These are phyloP conservation scores for Solea senegalensis DNA, from an alignment of 2,113 vertebrate genomes.

Conservation along the genomic window DNA sequence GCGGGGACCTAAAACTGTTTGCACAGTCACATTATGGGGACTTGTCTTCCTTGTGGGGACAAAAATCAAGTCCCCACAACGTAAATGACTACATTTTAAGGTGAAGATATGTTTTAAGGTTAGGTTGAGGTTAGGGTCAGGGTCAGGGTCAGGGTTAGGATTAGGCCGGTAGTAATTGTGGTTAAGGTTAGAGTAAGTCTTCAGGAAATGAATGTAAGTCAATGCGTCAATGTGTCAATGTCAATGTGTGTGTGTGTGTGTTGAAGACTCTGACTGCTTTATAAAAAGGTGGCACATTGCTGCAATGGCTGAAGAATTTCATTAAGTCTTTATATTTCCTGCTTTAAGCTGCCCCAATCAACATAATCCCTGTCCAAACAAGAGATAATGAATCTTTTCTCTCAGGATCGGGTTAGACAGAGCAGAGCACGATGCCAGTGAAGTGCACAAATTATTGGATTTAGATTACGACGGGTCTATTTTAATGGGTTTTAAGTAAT, in stretches of 20 bases:
- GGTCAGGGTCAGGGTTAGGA: no score
- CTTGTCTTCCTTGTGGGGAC: no score
- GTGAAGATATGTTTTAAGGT: no score
- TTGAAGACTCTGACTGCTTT: conserved; percentile 44
- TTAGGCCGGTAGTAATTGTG: no score
- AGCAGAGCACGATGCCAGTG: conserved; percentile 61
- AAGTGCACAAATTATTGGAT: conserved; percentile 80
- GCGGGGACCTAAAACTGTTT: no score
- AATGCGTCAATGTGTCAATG: no score
- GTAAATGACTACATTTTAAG: no score
- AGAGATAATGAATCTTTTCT: conserved; percentile 83
- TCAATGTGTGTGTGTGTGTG: conserved; percentile 18
- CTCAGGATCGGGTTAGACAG: conserved; percentile 56
- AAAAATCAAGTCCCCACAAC: no score
- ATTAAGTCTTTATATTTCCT: conserved; percentile 82
- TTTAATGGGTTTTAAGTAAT: conserved; percentile 81
- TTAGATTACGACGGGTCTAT: conserved; percentile 78
- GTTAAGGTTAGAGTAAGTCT: no score
- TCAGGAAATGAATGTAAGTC: no score
- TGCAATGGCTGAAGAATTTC: conserved; percentile 76
- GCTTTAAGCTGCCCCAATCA: conserved; percentile 77
- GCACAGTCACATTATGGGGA: no score
- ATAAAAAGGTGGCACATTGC: conserved; percentile 71
- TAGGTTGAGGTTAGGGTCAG: no score
- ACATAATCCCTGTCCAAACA: conserved; percentile 84